Conservation (phyloP, 2,888 invertebrate genomes). For the Brachyopa scutellaris region DNA sequence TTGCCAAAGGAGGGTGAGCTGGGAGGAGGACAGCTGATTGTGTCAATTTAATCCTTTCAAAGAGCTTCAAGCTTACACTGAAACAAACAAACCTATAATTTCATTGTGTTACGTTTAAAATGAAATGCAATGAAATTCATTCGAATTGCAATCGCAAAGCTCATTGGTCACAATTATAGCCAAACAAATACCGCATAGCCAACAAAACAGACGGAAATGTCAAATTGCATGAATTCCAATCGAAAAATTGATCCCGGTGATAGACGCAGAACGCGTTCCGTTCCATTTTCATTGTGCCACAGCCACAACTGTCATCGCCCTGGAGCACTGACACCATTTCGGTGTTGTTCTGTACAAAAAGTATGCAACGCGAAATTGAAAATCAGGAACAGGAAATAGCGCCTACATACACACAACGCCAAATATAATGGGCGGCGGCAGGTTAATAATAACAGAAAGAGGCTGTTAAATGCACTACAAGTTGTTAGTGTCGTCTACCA, state of each 20-base stretch:
- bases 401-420: slow-evolving; percentile 44
- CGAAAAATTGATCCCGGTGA: slow-evolving; percentile 27
- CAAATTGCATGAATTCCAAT: slow-evolving; percentile 41
- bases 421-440: slow-evolving; percentile 17
- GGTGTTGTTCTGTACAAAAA: slow-evolving; percentile 23
- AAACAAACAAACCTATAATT: neutral
- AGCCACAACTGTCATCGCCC: slow-evolving; percentile 23
- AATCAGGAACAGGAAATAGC: slow-evolving; percentile 57
- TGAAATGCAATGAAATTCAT: too few species aligned
- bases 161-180: slow-evolving; percentile 28
- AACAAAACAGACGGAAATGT: slow-evolving; percentile 34
- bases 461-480: slow-evolving; percentile 42
- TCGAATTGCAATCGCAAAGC: neutral
- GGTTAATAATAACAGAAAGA: slow-evolving; percentile 2
- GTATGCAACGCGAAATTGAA: slow-evolving; percentile 51
- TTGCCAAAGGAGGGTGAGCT: neutral
- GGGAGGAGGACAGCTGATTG: too few species aligned
- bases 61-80: neutral
- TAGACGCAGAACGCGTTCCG: neutral
- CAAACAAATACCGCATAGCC: slow-evolving; percentile 7
- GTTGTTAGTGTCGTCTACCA: slow-evolving; percentile 26
- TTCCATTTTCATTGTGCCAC: neutral
- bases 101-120: neutral
- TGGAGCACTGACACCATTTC: slow-evolving; percentile 55
- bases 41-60: neutral